Conservation (phyloP, 35 echinoderm and acorn worm genomes). For the Diadema setosum region DNA sequence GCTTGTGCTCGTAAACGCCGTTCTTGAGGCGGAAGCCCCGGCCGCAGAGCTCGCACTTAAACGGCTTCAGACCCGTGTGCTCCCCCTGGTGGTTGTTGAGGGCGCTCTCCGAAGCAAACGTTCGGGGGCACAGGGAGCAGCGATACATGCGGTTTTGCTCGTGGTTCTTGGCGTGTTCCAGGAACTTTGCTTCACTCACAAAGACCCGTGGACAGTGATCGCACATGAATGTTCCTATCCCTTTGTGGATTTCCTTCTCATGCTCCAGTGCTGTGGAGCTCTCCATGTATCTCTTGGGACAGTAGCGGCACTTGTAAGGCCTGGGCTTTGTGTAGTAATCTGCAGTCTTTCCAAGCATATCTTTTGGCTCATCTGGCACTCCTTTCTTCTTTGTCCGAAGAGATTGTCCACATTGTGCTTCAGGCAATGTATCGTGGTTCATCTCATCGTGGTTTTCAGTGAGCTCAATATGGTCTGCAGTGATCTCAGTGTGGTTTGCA, state of each 20-base stretch:
- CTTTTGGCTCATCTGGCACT: neutral
- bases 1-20: neutral
- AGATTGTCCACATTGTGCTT: neutral
- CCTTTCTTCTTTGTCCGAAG: neutral
- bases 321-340: neutral
- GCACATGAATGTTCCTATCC: neutral
- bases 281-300: neutral
- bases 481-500: neutral
- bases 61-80: neutral
- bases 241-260: constrained; percentile 1
- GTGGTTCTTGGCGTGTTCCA: neutral
- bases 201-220: neutral
- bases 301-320: neutral
- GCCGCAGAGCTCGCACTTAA: neutral
- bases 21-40: constrained; percentile 1
- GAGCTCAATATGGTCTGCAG: neutral
- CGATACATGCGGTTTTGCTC: neutral
- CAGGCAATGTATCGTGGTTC: neutral
- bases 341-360: neutral
- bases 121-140: neutral
- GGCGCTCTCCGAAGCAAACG: neutral
- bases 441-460: neutral
- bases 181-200: neutral
- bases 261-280: neutral
- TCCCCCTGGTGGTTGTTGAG: neutral